Base-by-base conservation (phyloP, 2,888 invertebrate genomes). In the Horisme vitalbata region DNA sequence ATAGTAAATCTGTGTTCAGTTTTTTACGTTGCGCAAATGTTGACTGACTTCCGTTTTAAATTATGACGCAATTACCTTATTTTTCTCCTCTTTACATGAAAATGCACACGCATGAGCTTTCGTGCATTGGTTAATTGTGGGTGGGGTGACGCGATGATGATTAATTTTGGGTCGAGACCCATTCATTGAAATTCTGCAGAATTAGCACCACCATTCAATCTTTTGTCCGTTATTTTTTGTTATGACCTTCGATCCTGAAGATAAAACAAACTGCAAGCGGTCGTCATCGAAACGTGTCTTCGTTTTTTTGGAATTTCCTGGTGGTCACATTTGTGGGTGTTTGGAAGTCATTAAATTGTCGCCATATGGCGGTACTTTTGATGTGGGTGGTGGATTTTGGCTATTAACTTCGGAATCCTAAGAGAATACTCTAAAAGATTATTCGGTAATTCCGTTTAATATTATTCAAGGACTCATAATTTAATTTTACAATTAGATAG, bases 21-120 rank as follows among this genome's bases (percentile, higher is more conserved):
- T 49, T 79, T 79, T 79, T 75, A 66, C 57, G 64, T 77, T 75
- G 71, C 59, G 64, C 65, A 73, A 72, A 74, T 65, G n/a, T n/a
- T n/a, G 6, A 56, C 69, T 71, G 66, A 64, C 59, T 57, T 51
- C 61, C 68, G 71, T 61, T 32, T 5, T 8, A 37, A 13, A 55
- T 61, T 60, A 34, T 21, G 13, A 3, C 3, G 18, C 21, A 27
- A 7, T 7, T 21, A 14, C 0, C 9, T 20, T 4, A 23, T 23
- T 2, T n/a, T n/a, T 23, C 35, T 43, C 35, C 12, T 35, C 11
- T 13, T 3, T 8, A 3, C 7, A 21, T 37, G n/a, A 31, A 20
- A 20, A 32, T 10, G 26, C 20, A 12, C 13, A 20, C 8, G 4
- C 7, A 24, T 6, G n/a, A 2, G 3, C n/a, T 23, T n/a, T n/a